Percentiles rank a stretch among this genome's conserved stretches.
These are phyloP conservation scores for Distichodus sexfasciatus DNA, from an alignment of 2,797 vertebrate species.

Conservation along the genomic window DNA sequence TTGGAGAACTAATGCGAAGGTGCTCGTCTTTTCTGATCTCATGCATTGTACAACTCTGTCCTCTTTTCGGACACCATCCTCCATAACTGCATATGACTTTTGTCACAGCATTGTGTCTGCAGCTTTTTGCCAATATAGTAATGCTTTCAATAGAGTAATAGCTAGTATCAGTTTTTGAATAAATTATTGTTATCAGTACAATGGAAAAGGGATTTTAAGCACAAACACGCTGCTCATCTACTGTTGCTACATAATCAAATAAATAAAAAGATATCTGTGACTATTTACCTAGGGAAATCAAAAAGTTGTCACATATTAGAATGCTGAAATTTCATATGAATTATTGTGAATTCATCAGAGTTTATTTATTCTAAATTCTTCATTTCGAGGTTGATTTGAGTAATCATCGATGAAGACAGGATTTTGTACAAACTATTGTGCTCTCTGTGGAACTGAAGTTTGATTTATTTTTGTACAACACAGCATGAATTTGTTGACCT, in stretches of 20 bases:
- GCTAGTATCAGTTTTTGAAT: conserved; percentile 93
- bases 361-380: conserved; percentile 97
- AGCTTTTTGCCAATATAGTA: conserved; percentile 98
- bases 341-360: conserved; percentile 98
- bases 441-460: conserved; percentile 99
- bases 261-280: conserved; percentile 83
- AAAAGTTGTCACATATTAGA: conserved; percentile 94
- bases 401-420: conserved; percentile 98
- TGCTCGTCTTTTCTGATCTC: conserved; percentile 86
- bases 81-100: conserved; percentile 88
- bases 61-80: conserved; percentile 84
- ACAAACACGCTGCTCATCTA: conserved; percentile 98
- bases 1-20: conserved; percentile 91
- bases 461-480: conserved; percentile 99
- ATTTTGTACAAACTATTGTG: conserved; percentile 99
- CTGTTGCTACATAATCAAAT: conserved; percentile 91
- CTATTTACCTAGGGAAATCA: conserved; percentile 91
- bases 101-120: conserved; percentile 94
- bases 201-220: conserved; percentile 96
- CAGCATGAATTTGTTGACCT: conserved; percentile 99
- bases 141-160: conserved; percentile 98
- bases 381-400: conserved; percentile 96
- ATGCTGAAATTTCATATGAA: conserved; percentile 97
- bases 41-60: conserved; percentile 84
- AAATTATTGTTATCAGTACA: conserved; percentile 94